Evolutionary conservation across 2,888 invertebrate genomes (phyloP).

Genomic region (Ennomos fuscantarius): DNA sequence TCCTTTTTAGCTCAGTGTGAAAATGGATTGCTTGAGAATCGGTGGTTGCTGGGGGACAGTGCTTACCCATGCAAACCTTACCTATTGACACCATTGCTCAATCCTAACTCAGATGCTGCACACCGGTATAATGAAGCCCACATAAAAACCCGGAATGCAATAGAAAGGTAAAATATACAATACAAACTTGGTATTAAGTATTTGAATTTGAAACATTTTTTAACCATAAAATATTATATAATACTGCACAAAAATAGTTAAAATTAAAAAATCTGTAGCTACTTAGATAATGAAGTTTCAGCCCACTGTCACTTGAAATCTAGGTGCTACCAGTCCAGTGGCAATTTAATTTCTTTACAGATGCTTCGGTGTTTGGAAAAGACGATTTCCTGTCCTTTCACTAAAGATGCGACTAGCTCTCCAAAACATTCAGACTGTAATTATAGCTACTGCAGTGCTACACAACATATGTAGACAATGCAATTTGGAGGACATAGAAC

Average conservation of each 20-base stretch:
- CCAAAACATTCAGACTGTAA: slow-evolving; percentile 1
- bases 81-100: not conserved
- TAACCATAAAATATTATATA: too few relatives aligned
- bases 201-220: too few relatives aligned
- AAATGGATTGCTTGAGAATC: not conserved
- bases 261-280: too few relatives aligned
- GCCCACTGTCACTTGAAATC: too few relatives aligned
- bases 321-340: too few relatives aligned
- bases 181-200: too few relatives aligned
- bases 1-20: slow-evolving; percentile 21
- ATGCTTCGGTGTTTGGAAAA: slow-evolving; percentile 17
- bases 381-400: slow-evolving; percentile 7
- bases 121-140: not conserved
- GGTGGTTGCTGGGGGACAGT: not conserved
- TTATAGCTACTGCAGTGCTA: slow-evolving; percentile 5
- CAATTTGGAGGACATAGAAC: not conserved
- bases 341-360: too few relatives aligned
- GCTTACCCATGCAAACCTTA: not conserved
- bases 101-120: not conserved
- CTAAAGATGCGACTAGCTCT: not conserved
- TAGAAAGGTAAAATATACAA: slow-evolving; percentile 4
- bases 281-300: too few relatives aligned
- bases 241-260: too few relatives aligned
- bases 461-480: too few relatives aligned
- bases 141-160: not conserved